Base-by-base conservation (phyloP, 2,113 vertebrate species). In the Emydura subglobosa region DNA sequence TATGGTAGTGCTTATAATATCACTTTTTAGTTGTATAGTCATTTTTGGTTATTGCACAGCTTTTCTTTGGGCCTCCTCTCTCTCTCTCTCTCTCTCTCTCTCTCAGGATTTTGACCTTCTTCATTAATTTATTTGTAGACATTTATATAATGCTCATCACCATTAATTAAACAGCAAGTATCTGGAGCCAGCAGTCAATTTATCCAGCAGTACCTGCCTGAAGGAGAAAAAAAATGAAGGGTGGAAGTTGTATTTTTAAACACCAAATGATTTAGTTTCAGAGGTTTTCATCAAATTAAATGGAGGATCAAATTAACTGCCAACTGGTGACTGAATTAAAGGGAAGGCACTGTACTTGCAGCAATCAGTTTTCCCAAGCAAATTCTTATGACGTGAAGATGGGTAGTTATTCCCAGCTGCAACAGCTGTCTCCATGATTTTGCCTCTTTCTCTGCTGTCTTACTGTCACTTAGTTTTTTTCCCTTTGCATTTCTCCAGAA, bases 231-330 rank as follows among this genome's bases (percentile, higher is more conserved):
- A 89, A 88, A 76, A 57, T 50, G 59, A 92, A 21, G 16, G 89
- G 10, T 86, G 81, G 90, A 94, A 95, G 59, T 42, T 94, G 54
- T 85, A 88, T 91, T 93, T 96, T 96, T 88, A 95, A 92, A 65
- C 27, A 90, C 34, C 6, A 51, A 92, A 86, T 97, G 83, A 97
- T 95, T 96, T 95, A 57, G 85, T 94, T 97, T 93, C 83, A 88
- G 89, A 96, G 54, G 59, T 89, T 89, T 94, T 94, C 94, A 97
- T 97, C 95, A 95, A 95, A 95, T 97, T 97, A 96, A 96, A 91
- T 79, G 55, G 87, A 94, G 53, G 90, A 95, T 94, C 90, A 95
- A 92, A 97, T 97, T 94, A 96, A 91, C 89, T 92, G 92, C 90
- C 95, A 97, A 92, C 44, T 93, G 59, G 85, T 94, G 92, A 92